These are phyloP conservation scores for Agrotis exclamationis DNA, from an alignment of 2,888 invertebrate species.

Conservation along the genomic window DNA sequence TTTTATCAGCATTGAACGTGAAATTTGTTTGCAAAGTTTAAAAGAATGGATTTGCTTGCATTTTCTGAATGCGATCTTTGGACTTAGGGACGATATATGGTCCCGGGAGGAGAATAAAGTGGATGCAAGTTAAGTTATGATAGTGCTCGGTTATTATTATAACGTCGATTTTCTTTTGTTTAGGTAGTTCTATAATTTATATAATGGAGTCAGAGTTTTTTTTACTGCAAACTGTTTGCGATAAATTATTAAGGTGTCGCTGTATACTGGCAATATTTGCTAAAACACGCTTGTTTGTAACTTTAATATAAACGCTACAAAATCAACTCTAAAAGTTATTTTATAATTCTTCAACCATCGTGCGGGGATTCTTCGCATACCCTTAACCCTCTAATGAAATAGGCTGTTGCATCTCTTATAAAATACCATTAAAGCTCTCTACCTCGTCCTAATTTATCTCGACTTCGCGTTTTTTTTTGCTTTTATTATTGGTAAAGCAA, in stretches of 20 bases:
- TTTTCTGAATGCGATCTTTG: conserved; percentile 45
- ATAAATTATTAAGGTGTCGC: too few species aligned
- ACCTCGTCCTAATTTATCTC: conserved; percentile 34
- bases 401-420: conserved; percentile 21
- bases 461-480: conserved; percentile 10
- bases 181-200: too few species aligned
- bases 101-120: conserved; percentile 44
- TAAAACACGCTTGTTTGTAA: neutral
- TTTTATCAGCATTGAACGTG: conserved; percentile 46
- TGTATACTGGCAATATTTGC: neutral
- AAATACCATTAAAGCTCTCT: conserved; percentile 26
- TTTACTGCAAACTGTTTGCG: neutral
- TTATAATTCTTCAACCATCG: neutral
- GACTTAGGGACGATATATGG: conserved; percentile 36
- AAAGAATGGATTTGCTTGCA: conserved; percentile 47
- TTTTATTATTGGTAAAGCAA: conserved; percentile 36
- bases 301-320: too few species aligned
- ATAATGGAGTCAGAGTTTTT: neutral
- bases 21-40: conserved; percentile 51
- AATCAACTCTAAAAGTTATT: neutral
- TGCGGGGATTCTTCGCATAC: neutral
- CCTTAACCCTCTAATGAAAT: conserved; percentile 4
- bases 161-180: conserved; percentile 6
- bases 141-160: neutral
- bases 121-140: conserved; percentile 34